These are phyloP conservation scores for Notodonta ziczac DNA, from an alignment of 2,888 invertebrate genomes.

Conservation along the genomic window DNA sequence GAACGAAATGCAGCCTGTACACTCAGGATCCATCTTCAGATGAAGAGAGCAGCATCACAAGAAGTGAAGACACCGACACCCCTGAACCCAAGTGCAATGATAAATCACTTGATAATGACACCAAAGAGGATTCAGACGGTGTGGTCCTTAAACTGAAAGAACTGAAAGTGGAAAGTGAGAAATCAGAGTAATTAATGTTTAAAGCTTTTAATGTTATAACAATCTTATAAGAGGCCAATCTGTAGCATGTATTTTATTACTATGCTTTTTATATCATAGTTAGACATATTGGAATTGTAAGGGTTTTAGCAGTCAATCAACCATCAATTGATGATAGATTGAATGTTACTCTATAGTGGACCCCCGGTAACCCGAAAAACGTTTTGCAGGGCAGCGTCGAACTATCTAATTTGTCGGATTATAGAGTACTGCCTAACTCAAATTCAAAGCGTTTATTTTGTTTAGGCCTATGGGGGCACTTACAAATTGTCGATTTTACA, in stretches of 20 bases:
- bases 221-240: constrained; percentile 46
- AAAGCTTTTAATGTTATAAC: constrained; percentile 10
- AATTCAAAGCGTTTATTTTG: no score
- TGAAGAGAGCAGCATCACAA: constrained; percentile 76
- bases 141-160: constrained; percentile 85
- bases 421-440: no score
- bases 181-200: constrained; percentile 53
- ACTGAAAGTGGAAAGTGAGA: constrained; percentile 82
- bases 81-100: constrained; percentile 69
- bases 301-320: no score
- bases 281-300: no score
- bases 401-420: no score
- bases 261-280: no score
- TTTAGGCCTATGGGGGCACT: no score
- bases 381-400: no score
- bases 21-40: constrained; percentile 80
- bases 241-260: constrained; percentile 21
- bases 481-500: no score
- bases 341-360: no score
- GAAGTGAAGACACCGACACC: constrained; percentile 76
- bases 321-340: no score
- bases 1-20: constrained; percentile 87
- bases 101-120: constrained; percentile 54
- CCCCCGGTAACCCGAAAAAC: no score
- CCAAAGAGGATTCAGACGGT: constrained; percentile 65